Percentiles rank a stretch among this genome's conserved stretches.
Evolutionary conservation across 2,888 invertebrate species (phyloP).

Genomic region (Muschampia plurimacula): DNA sequence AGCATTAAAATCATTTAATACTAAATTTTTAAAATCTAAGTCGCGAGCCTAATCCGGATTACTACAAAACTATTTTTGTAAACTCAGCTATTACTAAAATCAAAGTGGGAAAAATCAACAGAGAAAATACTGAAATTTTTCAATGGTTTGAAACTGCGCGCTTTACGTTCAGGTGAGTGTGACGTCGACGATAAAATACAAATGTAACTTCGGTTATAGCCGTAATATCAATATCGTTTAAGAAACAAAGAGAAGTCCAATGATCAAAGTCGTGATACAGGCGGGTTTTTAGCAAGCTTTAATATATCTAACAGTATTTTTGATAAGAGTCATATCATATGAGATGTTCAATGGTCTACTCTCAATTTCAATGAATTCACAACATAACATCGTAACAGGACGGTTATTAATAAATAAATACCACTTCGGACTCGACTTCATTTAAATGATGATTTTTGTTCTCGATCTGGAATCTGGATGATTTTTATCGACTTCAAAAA

Average conservation of each 20-base stretch:
- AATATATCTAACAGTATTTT: background rate
- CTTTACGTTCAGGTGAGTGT: background rate
- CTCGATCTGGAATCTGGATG: no score
- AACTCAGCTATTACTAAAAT: no score
- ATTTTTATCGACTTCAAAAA: no score
- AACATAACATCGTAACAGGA: background rate
- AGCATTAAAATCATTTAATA: no score
- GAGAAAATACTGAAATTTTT: background rate
- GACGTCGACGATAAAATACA: background rate
- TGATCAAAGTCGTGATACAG: background rate
- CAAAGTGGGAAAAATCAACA: background rate
- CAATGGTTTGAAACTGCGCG: background rate
- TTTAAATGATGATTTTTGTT: no score
- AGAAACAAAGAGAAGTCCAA: background rate
- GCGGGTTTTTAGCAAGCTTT: background rate
- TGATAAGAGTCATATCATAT: background rate
- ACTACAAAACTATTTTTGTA: no score
- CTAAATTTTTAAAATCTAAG: no score
- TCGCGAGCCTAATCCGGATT: no score
- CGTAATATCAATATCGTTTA: constrained; percentile 2
- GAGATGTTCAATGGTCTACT: background rate
- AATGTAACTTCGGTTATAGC: background rate
- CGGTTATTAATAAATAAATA: background rate
- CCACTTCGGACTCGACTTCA: no score
- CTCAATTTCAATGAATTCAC: no score